Evolutionary conservation across 2,888 invertebrate species (phyloP).

Genomic region (Leucozona laternaria): DNA sequence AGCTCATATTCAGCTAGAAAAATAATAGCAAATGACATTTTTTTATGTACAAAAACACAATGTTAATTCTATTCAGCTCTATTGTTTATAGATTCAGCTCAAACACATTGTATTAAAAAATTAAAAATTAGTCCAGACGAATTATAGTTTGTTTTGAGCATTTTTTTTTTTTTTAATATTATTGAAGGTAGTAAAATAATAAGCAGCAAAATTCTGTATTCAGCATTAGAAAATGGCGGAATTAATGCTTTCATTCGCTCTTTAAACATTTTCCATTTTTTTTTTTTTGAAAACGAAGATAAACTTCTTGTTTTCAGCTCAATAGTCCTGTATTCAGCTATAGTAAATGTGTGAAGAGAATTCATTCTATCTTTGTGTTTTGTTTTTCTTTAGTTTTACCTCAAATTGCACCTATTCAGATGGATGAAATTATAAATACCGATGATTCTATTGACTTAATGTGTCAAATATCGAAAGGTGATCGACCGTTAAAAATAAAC

Average conservation of each 20-base stretch:
- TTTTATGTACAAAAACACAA: no score
- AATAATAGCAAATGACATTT: no score
- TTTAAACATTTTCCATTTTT: no score
- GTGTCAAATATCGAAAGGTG: conserved; percentile 90
- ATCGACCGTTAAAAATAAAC: conserved; percentile 87
- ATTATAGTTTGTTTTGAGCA: neutral
- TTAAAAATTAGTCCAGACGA: neutral
- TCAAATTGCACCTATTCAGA: conserved; percentile 90
- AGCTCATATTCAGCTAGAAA: conserved; percentile 1
- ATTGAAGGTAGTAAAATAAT: no score
- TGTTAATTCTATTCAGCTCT: neutral
- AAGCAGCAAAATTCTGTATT: neutral
- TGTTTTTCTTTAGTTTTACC: conserved; percentile 86
- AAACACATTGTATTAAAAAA: neutral
- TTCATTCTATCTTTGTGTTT: neutral
- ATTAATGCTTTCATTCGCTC: no score
- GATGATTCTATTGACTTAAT: conserved; percentile 89
- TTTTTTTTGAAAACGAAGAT: no score
- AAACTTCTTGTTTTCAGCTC: neutral
- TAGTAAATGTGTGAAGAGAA: neutral
- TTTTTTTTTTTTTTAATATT: no score
- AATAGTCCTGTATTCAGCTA: conserved; percentile 10
- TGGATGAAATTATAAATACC: conserved; percentile 89
- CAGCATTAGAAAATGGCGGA: neutral
- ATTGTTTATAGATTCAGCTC: neutral